phyloP scores from a whole-genome alignment of 2,888 invertebrate species.

The Bombylius major region DNA sequence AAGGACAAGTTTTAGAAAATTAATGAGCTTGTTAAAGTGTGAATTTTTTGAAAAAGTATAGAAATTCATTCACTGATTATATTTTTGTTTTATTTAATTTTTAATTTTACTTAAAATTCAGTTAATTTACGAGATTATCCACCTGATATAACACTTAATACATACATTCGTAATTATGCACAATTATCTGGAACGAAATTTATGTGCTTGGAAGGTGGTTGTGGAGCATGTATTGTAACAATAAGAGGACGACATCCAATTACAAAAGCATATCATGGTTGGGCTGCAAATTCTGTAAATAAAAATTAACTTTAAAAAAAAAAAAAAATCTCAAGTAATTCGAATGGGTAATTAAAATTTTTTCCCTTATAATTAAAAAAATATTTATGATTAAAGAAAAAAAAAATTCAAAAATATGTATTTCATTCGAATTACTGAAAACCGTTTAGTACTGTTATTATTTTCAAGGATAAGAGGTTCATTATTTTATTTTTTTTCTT shows the following conservation, averaged over 20 bases:
- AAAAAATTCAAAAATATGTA: no score
- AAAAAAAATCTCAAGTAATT: no score
- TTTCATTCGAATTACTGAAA: no score
- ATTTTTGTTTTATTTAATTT: no score
- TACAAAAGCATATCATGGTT: conserved; percentile 1
- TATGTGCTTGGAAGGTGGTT: conserved; percentile 51
- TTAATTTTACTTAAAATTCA: neutral
- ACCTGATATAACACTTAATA: conserved; percentile 38
- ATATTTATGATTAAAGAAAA: no score
- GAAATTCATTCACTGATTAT: no score
- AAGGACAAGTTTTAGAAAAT: no score
- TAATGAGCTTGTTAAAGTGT: no score
- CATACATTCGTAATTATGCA: conserved; percentile 40
- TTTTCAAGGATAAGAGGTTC: neutral
- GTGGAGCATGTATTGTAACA: conserved; percentile 43
- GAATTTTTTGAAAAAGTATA: no score
- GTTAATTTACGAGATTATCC: conserved; percentile 4
- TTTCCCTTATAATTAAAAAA: neutral
- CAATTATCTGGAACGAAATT: conserved; percentile 44
- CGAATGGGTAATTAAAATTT: neutral
- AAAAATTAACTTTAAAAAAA: neutral
- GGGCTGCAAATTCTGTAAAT: conserved; percentile 4
- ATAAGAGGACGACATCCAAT: conserved; percentile 18
- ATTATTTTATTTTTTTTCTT: neutral
- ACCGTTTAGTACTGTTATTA: no score